Evolutionary conservation across 2,888 invertebrate species (phyloP).

Genomic region (Hirudinaria manillensis): DNA sequence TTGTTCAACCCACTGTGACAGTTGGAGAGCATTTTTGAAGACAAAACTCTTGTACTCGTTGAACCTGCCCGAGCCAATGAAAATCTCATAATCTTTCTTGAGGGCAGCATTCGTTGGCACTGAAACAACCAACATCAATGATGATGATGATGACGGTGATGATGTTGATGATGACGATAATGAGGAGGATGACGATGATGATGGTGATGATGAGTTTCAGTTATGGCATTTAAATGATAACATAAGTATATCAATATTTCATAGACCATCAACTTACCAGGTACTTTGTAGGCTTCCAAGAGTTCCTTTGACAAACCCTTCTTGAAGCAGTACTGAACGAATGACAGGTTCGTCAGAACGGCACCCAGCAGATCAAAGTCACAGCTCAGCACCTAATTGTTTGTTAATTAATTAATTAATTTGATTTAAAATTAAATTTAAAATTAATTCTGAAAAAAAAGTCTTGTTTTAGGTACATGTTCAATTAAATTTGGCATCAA

Average conservation of each 20-base stretch:
- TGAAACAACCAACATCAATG: constrained; percentile 6
- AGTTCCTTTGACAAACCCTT: neutral
- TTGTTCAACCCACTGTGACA: constrained; percentile 43
- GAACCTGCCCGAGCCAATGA: constrained; percentile 13
- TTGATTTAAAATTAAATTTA: neutral
- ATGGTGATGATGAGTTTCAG: neutral
- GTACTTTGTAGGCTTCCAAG: neutral
- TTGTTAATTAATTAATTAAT: neutral
- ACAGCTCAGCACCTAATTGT: neutral
- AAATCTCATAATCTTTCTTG: constrained; percentile 29
- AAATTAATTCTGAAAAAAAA: neutral
- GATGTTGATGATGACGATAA: neutral
- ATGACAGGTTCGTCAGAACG: neutral
- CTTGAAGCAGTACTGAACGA: neutral
- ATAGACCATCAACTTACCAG: neutral
- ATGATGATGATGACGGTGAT: neutral
- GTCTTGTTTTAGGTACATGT: neutral
- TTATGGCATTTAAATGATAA: neutral
- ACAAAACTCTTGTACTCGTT: constrained; percentile 43
- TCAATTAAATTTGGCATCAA: neutral
- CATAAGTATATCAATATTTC: neutral
- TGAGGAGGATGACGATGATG: neutral
- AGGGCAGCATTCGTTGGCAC: neutral
- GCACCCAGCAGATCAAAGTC: neutral
- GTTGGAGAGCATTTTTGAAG: constrained; percentile 48